Evolutionary conservation across 2,797 vertebrate genomes (phyloP).

Genomic region (Enteromius fasciolatus): DNA sequence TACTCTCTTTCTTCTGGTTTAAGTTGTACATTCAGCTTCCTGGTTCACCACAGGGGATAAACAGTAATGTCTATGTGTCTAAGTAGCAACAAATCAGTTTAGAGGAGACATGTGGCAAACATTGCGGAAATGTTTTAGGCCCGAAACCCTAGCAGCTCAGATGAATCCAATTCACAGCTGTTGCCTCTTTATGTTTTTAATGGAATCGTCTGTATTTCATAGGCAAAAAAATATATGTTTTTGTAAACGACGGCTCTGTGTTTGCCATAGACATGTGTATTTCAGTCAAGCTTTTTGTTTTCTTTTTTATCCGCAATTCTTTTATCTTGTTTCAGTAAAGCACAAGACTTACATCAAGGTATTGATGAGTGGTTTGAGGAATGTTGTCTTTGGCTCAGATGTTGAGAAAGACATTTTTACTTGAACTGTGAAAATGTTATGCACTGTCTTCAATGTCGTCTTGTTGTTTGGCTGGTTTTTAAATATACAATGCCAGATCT

Average conservation of each 20-base stretch:
- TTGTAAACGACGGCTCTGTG: background rate
- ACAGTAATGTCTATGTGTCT: constrained; percentile 58
- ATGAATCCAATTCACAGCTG: constrained; percentile 40
- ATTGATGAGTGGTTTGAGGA: background rate
- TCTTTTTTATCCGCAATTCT: background rate
- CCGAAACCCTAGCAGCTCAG: constrained; percentile 20
- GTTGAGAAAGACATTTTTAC: constrained; percentile 1
- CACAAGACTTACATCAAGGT: background rate
- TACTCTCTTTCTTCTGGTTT: background rate
- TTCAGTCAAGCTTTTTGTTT: background rate
- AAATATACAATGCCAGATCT: background rate
- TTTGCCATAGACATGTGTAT: constrained; percentile 5
- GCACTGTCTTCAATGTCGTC: background rate
- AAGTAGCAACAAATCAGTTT: constrained; percentile 21
- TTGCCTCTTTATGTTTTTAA: constrained; percentile 32
- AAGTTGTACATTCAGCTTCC: constrained; percentile 30
- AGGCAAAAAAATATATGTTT: constrained; percentile 11
- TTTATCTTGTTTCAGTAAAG: constrained; percentile 15
- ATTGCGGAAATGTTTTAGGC: constrained; percentile 33
- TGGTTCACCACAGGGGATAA: constrained; percentile 56
- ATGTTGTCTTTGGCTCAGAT: constrained; percentile 18
- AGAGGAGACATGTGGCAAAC: constrained; percentile 40
- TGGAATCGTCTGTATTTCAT: constrained; percentile 13
- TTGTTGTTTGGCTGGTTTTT: background rate
- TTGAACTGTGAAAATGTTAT: constrained; percentile 10